Evolutionary conservation across 2,113 vertebrate species (phyloP).

Genomic region (Paramormyrops kingsleyae): DNA sequence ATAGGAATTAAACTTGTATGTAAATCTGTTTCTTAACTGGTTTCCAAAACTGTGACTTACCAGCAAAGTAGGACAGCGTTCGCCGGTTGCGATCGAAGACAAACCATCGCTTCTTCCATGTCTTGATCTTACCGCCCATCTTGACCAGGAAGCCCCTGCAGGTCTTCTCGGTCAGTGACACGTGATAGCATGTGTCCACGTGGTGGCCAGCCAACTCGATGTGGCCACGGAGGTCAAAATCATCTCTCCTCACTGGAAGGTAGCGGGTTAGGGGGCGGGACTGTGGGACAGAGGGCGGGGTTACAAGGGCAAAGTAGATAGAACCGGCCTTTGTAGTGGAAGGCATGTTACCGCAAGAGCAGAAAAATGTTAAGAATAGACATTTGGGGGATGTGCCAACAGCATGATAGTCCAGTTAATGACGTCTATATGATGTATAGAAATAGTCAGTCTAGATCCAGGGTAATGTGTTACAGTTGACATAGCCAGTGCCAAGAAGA

Average conservation of each 20-base stretch:
- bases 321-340: not conserved
- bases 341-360: not conserved
- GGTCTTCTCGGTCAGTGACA: slow-evolving; percentile 89
- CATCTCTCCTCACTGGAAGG: slow-evolving; percentile 84
- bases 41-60: slow-evolving; percentile 45
- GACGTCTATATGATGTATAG: not conserved
- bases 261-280: slow-evolving; percentile 92
- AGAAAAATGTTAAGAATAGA: not conserved
- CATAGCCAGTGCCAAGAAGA: not conserved
- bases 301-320: not conserved
- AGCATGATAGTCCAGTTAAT: not conserved
- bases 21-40: not conserved
- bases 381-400: not conserved
- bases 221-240: slow-evolving; percentile 84
- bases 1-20: not conserved
- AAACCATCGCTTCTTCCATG: slow-evolving; percentile 95
- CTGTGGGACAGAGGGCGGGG: slow-evolving; percentile 43
- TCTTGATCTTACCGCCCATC: slow-evolving; percentile 98
- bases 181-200: slow-evolving; percentile 82
- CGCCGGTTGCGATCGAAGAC: slow-evolving; percentile 92
- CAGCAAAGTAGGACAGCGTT: slow-evolving; percentile 87
- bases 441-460: not conserved
- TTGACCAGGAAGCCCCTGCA: slow-evolving; percentile 92
- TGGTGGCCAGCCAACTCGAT: slow-evolving; percentile 90
- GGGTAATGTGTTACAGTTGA: not conserved